Evolutionary conservation across 1,140 invertebrate genomes (phyloP), one percentile per base, ranked within the genome.

Genomic region (Polypedilum pembai): DNA sequence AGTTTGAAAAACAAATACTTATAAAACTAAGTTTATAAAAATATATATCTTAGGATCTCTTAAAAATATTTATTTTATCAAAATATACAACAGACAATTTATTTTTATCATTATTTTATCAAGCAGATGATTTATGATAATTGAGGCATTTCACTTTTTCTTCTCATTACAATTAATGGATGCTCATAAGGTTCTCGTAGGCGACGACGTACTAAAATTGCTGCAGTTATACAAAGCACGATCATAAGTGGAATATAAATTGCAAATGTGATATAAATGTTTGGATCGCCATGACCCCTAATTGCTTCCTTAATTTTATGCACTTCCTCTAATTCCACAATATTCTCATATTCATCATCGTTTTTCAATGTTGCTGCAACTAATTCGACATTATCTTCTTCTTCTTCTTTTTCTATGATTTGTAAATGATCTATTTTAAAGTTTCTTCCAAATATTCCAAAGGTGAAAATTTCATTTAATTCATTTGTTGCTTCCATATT

Each of bases 381-480:
- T 5, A 33, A 3, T 56, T 56, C 45, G n/a, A 15, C 10, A 15
- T 17, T 56, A 8, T 56, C n/a, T 12, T 15, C n/a, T n/a, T n/a
- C n/a, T 66, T 66, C n/a, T 20, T 66, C n/a, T 17, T 8, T 3
- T 66, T 66, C 20, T 21, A 7, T 69, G 18, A 18, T 69, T 69
- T 69, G 65, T 69, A 5, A 21, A n/a, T n/a, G n/a, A 69, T 20
- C 10, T 69, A 8, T 69, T 8, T n/a, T 4, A 20, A 69, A 69
- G 12, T 69, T 69, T 18, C 65, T 4, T 7, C 65, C 73, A 73
- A 74, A 75, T 21, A 75, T 75, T 3, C 75, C 75, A 74, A 75
- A 75, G 1, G 75, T 75, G 10, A 75, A 10, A 8, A 75, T 18
- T 74, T 75, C 65, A 69, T 7, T 20, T 7, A 69, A 8, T 3